Evolutionary conservation across 2,113 vertebrate species (phyloP).

Genomic region (Echinops telfairi): DNA sequence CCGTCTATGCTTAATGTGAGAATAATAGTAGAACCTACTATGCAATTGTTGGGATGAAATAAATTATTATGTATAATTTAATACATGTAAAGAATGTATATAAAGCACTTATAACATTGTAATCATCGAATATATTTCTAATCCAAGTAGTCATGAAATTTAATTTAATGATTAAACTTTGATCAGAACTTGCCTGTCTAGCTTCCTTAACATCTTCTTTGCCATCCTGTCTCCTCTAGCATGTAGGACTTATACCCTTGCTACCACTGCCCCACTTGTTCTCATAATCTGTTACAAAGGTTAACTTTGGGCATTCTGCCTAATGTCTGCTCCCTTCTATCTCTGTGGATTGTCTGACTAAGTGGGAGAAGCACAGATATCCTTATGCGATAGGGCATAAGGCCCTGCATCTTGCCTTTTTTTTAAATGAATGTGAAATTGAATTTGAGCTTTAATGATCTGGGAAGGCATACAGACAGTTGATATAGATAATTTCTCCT

Average conservation of each 20-base stretch:
- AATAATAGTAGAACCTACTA: constrained; percentile 14
- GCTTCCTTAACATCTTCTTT: constrained; percentile 19
- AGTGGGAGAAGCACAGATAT: constrained; percentile 48
- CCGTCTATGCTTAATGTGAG: not conserved
- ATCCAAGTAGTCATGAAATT: not conserved
- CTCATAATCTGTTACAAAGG: not conserved
- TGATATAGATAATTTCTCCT: constrained; percentile 40
- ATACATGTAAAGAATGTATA: not conserved
- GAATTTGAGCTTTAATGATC: constrained; percentile 56
- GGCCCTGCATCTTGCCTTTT: not conserved
- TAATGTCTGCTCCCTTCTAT: not conserved
- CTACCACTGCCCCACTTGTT: not conserved
- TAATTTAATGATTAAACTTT: constrained; percentile 9
- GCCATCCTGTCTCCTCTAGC: not conserved
- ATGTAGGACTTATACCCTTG: not conserved
- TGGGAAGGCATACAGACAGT: not conserved
- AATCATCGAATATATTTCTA: constrained; percentile 5
- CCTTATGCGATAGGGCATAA: not conserved
- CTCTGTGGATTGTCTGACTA: constrained; percentile 12
- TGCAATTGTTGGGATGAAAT: not conserved
- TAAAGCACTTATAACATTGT: not conserved
- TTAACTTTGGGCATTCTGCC: constrained; percentile 8
- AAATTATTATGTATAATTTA: not conserved
- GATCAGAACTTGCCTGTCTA: not conserved
- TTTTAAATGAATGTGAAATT: constrained; percentile 56